Percentiles rank a stretch among this genome's conserved stretches.
Evolutionary conservation across 2,113 vertebrate species (phyloP).

Genomic region (Microtus richardsoni): DNA sequence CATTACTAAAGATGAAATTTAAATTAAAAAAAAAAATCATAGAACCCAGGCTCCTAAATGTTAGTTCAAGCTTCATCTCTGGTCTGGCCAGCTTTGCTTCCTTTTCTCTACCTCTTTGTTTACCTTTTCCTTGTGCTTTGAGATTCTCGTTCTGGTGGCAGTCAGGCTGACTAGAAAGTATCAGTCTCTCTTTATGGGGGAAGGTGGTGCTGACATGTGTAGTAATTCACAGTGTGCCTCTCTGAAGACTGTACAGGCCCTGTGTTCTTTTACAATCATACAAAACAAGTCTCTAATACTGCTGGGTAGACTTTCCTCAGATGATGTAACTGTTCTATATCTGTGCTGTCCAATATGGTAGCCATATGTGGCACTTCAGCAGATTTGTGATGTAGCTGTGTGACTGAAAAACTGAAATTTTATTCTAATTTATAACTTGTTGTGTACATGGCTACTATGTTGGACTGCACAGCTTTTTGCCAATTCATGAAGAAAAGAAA

Average conservation of each 20-base stretch:
- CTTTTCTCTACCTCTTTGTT: conserved; percentile 7
- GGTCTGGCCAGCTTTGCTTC: neutral
- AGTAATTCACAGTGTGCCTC: neutral
- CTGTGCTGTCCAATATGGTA: neutral
- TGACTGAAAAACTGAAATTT: conserved; percentile 57
- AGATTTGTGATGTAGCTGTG: conserved; percentile 50
- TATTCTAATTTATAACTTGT: conserved; percentile 39
- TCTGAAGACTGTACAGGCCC: neutral
- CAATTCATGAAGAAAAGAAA: conserved; percentile 21
- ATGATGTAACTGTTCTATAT: conserved; percentile 13
- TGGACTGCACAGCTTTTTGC: conserved; percentile 14
- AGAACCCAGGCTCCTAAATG: neutral
- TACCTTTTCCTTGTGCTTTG: neutral
- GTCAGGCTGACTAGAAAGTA: neutral
- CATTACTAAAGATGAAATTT: neutral
- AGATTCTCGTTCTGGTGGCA: neutral
- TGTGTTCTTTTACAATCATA: conserved; percentile 2
- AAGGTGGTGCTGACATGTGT: neutral
- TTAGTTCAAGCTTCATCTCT: neutral
- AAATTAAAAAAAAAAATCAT: neutral
- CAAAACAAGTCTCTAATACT: conserved; percentile 22
- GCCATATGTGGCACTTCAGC: neutral
- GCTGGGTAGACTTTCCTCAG: conserved; percentile 27
- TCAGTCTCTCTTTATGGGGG: neutral
- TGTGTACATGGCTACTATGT: neutral